Evolutionary conservation across 2,888 invertebrate genomes (phyloP).

Genomic region (Calliphora vomitoria): DNA sequence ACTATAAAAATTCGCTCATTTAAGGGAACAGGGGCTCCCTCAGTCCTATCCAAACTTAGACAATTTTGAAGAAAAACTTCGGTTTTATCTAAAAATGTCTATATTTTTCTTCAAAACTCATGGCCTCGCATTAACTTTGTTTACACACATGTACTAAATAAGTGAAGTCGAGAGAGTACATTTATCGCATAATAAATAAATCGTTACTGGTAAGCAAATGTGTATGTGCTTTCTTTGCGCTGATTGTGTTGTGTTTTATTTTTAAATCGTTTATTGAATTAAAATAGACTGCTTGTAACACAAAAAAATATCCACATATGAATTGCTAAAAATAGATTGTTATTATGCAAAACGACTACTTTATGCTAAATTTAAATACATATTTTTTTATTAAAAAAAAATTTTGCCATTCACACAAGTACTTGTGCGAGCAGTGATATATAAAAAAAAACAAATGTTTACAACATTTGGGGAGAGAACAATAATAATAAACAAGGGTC

Average conservation of each 20-base stretch:
- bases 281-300: slow-evolving; percentile 39
- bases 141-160: neutral
- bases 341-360: slow-evolving; percentile 62
- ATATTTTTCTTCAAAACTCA: too few species aligned
- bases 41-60: too few species aligned
- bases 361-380: slow-evolving; percentile 64
- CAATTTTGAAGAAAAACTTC: too few species aligned
- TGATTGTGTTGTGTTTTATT: slow-evolving; percentile 38
- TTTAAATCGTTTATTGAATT: slow-evolving; percentile 69
- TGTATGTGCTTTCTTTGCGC: neutral
- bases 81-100: too few species aligned
- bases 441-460: slow-evolving; percentile 26
- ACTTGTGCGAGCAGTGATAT: slow-evolving; percentile 20
- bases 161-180: slow-evolving; percentile 16
- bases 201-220: slow-evolving; percentile 14
- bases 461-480: slow-evolving; percentile 9
- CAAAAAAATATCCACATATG: slow-evolving; percentile 12
- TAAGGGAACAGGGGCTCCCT: too few species aligned
- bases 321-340: slow-evolving; percentile 64
- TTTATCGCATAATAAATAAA: slow-evolving; percentile 33
- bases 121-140: neutral
- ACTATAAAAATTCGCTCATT: too few species aligned
- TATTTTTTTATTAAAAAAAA: slow-evolving; percentile 35
- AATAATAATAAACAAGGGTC: slow-evolving; percentile 19
- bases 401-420: slow-evolving; percentile 43